A percentile compares a stretch with the other conserved stretches of the same genome.
Conservation (phyloP, 2,797 vertebrate species). For the Acipenser transmontanus region DNA sequence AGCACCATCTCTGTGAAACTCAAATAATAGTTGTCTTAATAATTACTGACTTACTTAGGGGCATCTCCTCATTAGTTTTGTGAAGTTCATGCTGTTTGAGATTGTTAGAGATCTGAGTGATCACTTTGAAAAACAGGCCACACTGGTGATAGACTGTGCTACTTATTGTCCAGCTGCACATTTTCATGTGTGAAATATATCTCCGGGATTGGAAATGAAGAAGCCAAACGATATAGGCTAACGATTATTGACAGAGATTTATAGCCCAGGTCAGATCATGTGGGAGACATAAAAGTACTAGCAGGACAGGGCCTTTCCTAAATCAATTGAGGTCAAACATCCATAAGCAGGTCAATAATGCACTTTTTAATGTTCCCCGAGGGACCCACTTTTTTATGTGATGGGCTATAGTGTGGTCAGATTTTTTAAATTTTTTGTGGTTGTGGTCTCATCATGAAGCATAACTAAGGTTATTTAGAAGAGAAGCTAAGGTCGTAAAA, state of each 20-base stretch:
- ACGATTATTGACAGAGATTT: constrained; percentile 7
- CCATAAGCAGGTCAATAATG: constrained; percentile 4
- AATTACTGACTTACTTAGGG: background rate
- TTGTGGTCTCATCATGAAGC: background rate
- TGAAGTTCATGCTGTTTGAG: background rate
- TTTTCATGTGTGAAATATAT: background rate
- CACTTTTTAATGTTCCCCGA: constrained; percentile 3
- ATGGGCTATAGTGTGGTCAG: background rate
- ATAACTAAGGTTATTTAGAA: too few species aligned
- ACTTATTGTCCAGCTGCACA: background rate
- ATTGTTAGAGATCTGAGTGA: background rate
- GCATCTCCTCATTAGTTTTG: background rate
- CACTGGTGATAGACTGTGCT: background rate
- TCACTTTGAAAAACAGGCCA: background rate
- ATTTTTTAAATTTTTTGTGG: background rate
- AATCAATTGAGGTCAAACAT: constrained; percentile 1
- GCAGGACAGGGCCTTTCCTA: background rate
- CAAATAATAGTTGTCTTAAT: too few species aligned
- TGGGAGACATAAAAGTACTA: constrained; percentile 6
- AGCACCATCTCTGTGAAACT: too few species aligned
- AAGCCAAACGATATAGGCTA: background rate
- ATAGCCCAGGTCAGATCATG: background rate
- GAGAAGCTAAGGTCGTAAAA: too few species aligned
- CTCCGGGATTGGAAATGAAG: background rate
- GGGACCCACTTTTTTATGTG: background rate